Conservation (phyloP, 2,888 invertebrate genomes). For the Augiades crinisus region DNA sequence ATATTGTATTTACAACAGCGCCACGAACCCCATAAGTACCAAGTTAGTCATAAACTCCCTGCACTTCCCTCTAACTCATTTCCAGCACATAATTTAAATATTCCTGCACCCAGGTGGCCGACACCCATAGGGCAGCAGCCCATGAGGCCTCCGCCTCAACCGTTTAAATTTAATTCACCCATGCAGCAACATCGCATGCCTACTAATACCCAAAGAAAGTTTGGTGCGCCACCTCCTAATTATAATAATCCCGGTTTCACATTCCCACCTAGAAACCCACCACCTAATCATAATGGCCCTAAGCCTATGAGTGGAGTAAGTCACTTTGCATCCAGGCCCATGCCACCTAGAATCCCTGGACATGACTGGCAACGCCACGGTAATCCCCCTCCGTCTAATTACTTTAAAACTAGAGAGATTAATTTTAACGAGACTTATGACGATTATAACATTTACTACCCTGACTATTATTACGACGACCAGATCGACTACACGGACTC, state of each 20-base stretch:
- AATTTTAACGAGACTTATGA: conserved; percentile 5
- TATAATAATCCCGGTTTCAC: conserved; percentile 10
- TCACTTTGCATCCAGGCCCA: conserved; percentile 10
- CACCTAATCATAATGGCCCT: neutral
- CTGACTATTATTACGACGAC: conserved; percentile 6
- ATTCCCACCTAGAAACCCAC: conserved; percentile 4
- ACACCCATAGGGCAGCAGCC: conserved; percentile 11
- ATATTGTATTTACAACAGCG: conserved; percentile 24
- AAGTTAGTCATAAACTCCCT: neutral
- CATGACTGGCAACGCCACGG: conserved; percentile 8
- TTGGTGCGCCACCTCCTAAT: conserved; percentile 12
- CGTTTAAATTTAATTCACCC: conserved; percentile 7
- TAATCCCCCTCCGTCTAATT: conserved; percentile 14
- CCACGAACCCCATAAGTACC: conserved; percentile 13
- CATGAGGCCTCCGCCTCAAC: conserved; percentile 21
- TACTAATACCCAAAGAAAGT: conserved; percentile 8
- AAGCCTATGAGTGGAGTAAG: conserved; percentile 28
- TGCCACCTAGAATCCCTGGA: conserved; percentile 16
- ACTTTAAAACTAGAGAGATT: conserved; percentile 8
- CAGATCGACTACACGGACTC: neutral
- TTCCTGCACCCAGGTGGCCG: conserved; percentile 12
- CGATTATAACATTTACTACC: neutral
- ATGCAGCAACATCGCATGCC: conserved; percentile 18
- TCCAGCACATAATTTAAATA: neutral
- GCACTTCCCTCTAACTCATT: conserved; percentile 6